Evolutionary conservation across 2,888 invertebrate genomes (phyloP), one percentile per base, ranked within the genome.

Genomic region (Eudasyphora cyanicolor): DNA sequence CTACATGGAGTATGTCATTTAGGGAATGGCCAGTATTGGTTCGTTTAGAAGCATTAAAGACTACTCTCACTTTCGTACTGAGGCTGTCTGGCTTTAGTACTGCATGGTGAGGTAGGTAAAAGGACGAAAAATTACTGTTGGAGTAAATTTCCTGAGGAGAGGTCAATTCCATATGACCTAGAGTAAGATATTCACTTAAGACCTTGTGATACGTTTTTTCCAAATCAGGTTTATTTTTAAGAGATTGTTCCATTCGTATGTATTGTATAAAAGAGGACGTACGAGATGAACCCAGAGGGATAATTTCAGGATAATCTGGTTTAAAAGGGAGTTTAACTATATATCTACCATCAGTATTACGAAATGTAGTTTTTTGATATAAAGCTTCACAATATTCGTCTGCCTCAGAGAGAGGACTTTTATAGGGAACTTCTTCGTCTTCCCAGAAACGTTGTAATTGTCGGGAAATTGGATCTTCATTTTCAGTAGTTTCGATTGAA

Each of bases 301-400:
- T n/a, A n/a, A n/a, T n/a, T n/a, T n/a, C n/a, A n/a, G 64, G 27
- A 32, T 29, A 76, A 1, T 17, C 17, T 3, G 42, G 7, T 64
- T 76, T 76, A 27, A 49, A 64, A 14, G 64, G 64, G 24, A 76
- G 64, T 35, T 17, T 76, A 6, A 76, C 49, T 27, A 49, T 19
- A 64, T 49, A 76, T 17, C 64, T 3, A 2, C 76, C 76, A 17
- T 64, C 76, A 4, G 42, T 1, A 8, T 35, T 57, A 7, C 75
- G 75, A 38, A 38, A 21, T n/a, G 75, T 62, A 3, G 60, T 75
- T 45, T 75, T 19, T 38, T 17, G 14, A 27, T 62, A 75, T n/a
- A 75, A 42, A 14, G 19, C 1, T 60, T 75, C 60, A 17, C 75
- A 75, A 42, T 60, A 8, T 14, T 24, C 14, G 17, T 60, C 60